Percentiles rank a stretch among this genome's conserved stretches.
These are phyloP conservation scores for Ostrea denselamellosa DNA, from an alignment of 1,140 invertebrate genomes.

Conservation along the genomic window DNA sequence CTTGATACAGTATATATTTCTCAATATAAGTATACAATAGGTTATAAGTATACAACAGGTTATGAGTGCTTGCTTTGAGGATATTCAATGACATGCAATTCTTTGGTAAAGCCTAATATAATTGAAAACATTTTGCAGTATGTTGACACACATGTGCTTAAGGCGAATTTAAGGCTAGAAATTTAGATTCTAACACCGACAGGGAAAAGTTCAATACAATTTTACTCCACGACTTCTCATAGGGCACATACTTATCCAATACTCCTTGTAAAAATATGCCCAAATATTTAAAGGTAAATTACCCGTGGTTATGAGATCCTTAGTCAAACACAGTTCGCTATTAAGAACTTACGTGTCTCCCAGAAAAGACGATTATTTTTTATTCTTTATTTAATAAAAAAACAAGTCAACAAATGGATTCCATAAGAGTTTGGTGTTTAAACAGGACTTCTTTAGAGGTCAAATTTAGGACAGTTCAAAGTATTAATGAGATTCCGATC, in stretches of 20 bases:
- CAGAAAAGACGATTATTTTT: neutral
- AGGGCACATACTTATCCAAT: neutral
- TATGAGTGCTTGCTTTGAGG: too few species aligned
- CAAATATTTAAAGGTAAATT: slow-evolving; percentile 25
- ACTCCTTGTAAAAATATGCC: neutral
- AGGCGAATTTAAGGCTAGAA: neutral
- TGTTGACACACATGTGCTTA: neutral
- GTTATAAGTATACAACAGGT: too few species aligned
- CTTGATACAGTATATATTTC: too few species aligned
- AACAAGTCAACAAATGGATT: slow-evolving; percentile 22
- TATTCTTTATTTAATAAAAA: slow-evolving; percentile 14
- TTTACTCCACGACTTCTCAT: neutral
- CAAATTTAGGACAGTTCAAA: slow-evolving; percentile 1
- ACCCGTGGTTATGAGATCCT: neutral
- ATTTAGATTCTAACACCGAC: neutral
- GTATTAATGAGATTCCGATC: slow-evolving; percentile 26
- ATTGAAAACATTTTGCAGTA: neutral
- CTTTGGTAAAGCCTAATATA: neutral
- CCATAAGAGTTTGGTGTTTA: neutral
- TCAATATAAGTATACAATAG: too few species aligned
- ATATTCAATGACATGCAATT: neutral
- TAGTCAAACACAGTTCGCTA: neutral
- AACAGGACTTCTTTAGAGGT: neutral
- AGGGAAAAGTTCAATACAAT: neutral
- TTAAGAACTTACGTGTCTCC: neutral